These are phyloP conservation scores for Halichoerus grypus DNA, from an alignment of 2,113 vertebrate species.

Conservation along the genomic window DNA sequence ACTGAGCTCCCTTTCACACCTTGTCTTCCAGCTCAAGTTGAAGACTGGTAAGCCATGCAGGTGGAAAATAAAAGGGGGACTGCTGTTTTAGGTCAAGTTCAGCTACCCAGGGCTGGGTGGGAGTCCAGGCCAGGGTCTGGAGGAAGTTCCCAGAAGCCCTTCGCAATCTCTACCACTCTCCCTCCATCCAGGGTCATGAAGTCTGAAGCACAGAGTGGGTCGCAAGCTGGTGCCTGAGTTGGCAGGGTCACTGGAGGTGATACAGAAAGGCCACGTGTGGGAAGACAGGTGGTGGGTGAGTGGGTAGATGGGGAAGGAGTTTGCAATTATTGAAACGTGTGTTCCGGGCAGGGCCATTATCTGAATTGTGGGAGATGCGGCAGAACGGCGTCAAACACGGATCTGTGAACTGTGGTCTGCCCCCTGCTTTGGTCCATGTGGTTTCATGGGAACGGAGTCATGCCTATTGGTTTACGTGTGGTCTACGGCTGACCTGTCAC, in stretches of 20 bases:
- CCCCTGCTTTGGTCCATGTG: neutral
- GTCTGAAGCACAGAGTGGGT: neutral
- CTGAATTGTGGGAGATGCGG: neutral
- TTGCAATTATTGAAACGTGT: neutral
- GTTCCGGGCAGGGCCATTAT: neutral
- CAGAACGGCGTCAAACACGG: neutral
- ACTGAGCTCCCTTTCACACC: neutral
- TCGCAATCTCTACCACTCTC: accelerated
- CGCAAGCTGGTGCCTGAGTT: neutral
- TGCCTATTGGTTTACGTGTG: neutral
- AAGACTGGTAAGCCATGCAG: neutral
- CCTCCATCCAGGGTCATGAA: conserved; percentile 45
- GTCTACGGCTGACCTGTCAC: neutral
- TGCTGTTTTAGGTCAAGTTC: neutral
- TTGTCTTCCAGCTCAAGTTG: neutral
- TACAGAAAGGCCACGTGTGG: neutral
- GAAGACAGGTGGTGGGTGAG: neutral
- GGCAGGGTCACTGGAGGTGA: neutral
- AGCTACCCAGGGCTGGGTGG: neutral
- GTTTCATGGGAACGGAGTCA: neutral
- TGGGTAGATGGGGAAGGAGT: too few species aligned
- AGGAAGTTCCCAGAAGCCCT: neutral
- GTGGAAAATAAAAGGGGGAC: neutral
- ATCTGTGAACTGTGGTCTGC: neutral
- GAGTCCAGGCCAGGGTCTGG: neutral